Percentiles rank a stretch among this genome's conserved stretches.
These are phyloP conservation scores for Corvus moneduloides DNA, from an alignment of 2,113 vertebrate species.

Conservation along the genomic window DNA sequence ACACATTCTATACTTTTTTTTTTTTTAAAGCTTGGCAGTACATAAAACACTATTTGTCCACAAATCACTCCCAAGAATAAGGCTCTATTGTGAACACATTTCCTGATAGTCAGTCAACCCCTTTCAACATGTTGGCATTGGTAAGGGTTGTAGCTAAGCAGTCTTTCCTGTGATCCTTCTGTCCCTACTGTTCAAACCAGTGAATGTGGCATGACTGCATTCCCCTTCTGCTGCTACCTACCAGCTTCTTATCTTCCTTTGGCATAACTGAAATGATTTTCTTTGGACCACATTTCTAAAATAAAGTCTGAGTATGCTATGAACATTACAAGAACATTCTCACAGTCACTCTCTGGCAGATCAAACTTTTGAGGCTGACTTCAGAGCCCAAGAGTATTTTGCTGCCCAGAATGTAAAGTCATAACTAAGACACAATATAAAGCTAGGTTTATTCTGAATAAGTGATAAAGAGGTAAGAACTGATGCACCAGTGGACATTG, in stretches of 20 bases:
- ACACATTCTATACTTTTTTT: not conserved
- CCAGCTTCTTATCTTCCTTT: not conserved
- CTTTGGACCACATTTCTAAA: not conserved
- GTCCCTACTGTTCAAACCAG: not conserved
- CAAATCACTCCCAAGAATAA: not conserved
- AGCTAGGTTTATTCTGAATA: not conserved
- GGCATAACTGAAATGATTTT: not conserved
- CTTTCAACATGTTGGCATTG: not conserved
- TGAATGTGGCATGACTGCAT: not conserved
- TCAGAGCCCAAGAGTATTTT: not conserved
- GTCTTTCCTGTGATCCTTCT: not conserved
- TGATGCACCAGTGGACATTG: not conserved
- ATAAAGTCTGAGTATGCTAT: not conserved
- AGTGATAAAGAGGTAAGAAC: not conserved
- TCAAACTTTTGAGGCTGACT: not conserved
- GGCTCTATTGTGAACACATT: not conserved
- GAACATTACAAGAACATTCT: not conserved
- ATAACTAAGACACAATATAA: not conserved
- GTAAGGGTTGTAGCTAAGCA: not conserved
- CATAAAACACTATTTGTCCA: not conserved
- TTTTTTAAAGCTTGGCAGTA: not conserved
- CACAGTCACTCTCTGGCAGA: not conserved
- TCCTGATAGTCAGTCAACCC: not conserved
- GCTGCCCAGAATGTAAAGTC: not conserved
- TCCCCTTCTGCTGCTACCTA: not conserved